Conservation (phyloP, 2,888 invertebrate genomes). For the Diarsia brunnea region DNA sequence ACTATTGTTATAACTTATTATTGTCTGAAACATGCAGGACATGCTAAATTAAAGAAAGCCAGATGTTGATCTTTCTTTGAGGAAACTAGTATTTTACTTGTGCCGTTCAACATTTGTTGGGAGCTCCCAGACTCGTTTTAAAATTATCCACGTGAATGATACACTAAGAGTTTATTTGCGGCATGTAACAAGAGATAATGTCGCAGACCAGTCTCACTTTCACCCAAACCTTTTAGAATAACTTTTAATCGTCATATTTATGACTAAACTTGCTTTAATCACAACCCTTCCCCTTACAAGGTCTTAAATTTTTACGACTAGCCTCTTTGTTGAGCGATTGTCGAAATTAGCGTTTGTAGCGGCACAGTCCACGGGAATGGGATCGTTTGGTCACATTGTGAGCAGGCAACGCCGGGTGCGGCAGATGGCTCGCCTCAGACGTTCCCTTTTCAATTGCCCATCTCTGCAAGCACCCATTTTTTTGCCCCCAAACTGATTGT, state of each 20-base stretch:
- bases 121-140: not conserved
- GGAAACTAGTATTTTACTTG: not conserved
- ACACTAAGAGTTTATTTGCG: slow-evolving; percentile 2
- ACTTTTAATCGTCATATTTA: slow-evolving; percentile 52
- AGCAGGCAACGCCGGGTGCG: slow-evolving; percentile 80
- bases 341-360: slow-evolving; percentile 59
- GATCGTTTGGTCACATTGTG: slow-evolving; percentile 77
- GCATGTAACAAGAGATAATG: slow-evolving; percentile 1
- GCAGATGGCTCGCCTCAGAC: slow-evolving; percentile 81
- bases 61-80: not conserved
- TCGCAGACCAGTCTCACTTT: slow-evolving; percentile 24
- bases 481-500: slow-evolving; percentile 85
- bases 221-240: slow-evolving; percentile 47
- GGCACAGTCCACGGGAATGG: slow-evolving; percentile 67
- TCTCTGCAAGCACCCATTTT: slow-evolving; percentile 80
- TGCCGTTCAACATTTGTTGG: not conserved
- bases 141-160: not conserved
- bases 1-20: not conserved
- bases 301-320: slow-evolving; percentile 70
- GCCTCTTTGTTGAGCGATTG: slow-evolving; percentile 56
- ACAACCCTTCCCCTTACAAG: slow-evolving; percentile 64
- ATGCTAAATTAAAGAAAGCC: not conserved
- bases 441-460: slow-evolving; percentile 88
- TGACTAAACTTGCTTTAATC: slow-evolving; percentile 66
- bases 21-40: not conserved